phyloP scores from a whole-genome alignment of 2,113 vertebrate genomes.

The Nothobranchius kuhntae region DNA sequence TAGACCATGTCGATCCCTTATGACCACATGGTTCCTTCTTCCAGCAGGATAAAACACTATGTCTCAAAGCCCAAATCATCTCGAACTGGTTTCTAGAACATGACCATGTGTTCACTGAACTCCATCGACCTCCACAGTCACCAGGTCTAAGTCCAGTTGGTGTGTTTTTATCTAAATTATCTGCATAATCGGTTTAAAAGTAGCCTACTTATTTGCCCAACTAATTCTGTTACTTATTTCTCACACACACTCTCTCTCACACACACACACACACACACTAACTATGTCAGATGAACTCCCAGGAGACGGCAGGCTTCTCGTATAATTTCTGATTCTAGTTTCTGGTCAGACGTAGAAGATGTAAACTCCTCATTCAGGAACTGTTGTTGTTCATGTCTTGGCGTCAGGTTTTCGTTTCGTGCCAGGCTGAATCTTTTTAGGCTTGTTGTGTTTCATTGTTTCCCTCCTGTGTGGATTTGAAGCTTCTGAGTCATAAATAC shows the following conservation, averaged over 20 bases:
- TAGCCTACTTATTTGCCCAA: background rate
- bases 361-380: conserved; percentile 25
- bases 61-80: no score
- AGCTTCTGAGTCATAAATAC: conserved; percentile 24
- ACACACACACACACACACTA: no score
- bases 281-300: conserved; percentile 49
- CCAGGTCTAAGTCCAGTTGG: no score
- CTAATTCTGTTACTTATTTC: conserved; percentile 54
- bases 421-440: conserved; percentile 4
- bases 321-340: conserved; percentile 22
- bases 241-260: conserved; percentile 54
- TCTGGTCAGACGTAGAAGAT: conserved; percentile 17
- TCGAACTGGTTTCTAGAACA: no score
- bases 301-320: conserved; percentile 23
- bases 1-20: no score
- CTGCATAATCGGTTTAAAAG: background rate
- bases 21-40: no score
- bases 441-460: background rate
- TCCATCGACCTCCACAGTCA: no score
- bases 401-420: conserved; percentile 7
- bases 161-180: conserved; percentile 46
- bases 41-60: no score
- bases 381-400: conserved; percentile 26
- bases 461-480: background rate
- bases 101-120: no score